Conservation (phyloP, 2,888 invertebrate species). For the Anoncus sp. region DNA sequence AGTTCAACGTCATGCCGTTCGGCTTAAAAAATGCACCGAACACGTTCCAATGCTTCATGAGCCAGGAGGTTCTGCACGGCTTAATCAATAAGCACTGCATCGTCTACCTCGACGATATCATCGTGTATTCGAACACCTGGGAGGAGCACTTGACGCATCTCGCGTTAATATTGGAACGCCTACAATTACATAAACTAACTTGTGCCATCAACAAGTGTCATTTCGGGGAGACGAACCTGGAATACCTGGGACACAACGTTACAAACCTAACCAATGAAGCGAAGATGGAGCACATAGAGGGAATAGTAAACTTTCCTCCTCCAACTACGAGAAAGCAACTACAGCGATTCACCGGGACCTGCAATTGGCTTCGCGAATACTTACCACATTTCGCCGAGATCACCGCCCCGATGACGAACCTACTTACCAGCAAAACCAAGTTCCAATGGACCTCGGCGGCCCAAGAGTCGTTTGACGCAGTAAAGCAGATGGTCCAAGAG, state of each 20-base stretch:
- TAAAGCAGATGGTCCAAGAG: background rate
- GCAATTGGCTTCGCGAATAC: conserved; percentile 35
- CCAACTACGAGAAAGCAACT: background rate
- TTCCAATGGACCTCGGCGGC: conserved; percentile 3
- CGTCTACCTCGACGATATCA: conserved; percentile 72
- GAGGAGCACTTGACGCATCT: conserved; percentile 56
- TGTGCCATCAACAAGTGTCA: conserved; percentile 17
- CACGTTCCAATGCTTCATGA: conserved; percentile 68
- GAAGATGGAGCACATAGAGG: background rate
- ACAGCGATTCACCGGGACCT: conserved; percentile 19
- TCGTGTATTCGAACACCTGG: conserved; percentile 59
- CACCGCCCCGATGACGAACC: background rate
- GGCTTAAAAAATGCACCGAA: conserved; percentile 69
- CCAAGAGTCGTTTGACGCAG: background rate
- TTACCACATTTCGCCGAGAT: conserved; percentile 22
- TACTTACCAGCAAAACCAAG: conserved; percentile 2
- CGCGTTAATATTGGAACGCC: background rate
- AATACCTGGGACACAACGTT: conserved; percentile 10
- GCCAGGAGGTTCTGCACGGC: conserved; percentile 62
- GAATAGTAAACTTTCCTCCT: background rate
- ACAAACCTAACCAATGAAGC: background rate
- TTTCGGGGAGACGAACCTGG: conserved; percentile 4
- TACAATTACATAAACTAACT: background rate
- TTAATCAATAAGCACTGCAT: conserved; percentile 58
- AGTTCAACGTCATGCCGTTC: conserved; percentile 72